Evolutionary conservation across 1,140 invertebrate genomes (phyloP), one percentile per base, ranked within the genome.

Genomic region (Radopholus similis): DNA sequence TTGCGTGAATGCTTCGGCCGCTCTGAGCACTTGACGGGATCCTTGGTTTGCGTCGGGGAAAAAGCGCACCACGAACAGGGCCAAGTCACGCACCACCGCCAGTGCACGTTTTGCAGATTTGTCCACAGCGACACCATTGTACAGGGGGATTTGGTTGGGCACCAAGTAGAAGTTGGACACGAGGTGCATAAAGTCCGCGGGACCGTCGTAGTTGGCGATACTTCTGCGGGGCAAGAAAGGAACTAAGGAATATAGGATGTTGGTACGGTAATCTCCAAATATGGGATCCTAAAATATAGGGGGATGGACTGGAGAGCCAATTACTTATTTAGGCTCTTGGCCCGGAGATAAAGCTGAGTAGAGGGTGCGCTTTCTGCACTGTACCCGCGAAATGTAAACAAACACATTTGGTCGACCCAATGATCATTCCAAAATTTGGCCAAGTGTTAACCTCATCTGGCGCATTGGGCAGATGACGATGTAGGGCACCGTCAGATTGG

Each of bases 391-490:
- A 49, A 49, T 2, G 4, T 47, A 47, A 47, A 4, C 2, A 47
- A 47, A 4, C 6, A 4, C 30, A 49, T n/a, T n/a, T n/a, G n/a
- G n/a, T n/a, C n/a, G n/a, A n/a, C n/a, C n/a, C n/a, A n/a, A n/a
- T n/a, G n/a, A n/a, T n/a, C n/a, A n/a, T n/a, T n/a, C n/a, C n/a
- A 6, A 11, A 49, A 49, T 21, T 9, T 49, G 0, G 44, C 3
- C 9, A 49, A 47, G 5, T 13, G 4, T 8, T 47, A 47, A 68
- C 66, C 49, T 68, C 34, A 68, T 53, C 49, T 68, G 38, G 47
- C 66, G 44, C 23, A 53, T 37, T 0, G 66, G 66, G 40, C 66
- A 68, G n/a, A 68, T 54, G 13, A 68, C 40, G 28, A 68, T 55
- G 38, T 38, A 49, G 15, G 66, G 66, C 28, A 62, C 23, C 35